Percentiles rank a stretch among this genome's conserved stretches.
Conservation (phyloP, 2,797 vertebrate genomes). For the Tiaroga cobitis region DNA sequence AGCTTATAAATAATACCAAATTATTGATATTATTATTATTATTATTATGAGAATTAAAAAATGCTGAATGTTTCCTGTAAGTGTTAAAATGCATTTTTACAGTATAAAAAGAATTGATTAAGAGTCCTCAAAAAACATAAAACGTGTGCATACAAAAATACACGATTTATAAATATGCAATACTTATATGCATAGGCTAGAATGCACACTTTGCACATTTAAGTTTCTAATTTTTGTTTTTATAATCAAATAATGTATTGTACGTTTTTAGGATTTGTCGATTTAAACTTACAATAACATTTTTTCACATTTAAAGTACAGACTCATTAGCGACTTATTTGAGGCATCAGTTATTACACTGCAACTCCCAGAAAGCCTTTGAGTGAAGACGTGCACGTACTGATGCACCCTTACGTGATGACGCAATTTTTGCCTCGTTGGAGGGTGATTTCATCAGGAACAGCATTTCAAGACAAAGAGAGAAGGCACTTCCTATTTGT, state of each 20-base stretch:
- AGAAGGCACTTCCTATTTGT: slow-evolving; percentile 14
- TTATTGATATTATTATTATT: too few relatives aligned
- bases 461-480: background rate
- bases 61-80: background rate
- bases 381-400: background rate
- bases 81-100: background rate
- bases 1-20: background rate
- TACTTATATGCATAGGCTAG: background rate
- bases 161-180: background rate
- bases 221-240: background rate
- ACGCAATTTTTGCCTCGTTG: slow-evolving; percentile 85
- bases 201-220: background rate
- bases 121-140: too few relatives aligned
- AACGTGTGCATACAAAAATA: background rate
- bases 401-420: slow-evolving; percentile 66
- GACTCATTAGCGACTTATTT: background rate
- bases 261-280: background rate
- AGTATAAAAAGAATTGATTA: background rate
- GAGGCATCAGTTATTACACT: slow-evolving; percentile 37
- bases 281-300: background rate
- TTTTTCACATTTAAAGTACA: background rate
- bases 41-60: background rate
- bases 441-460: slow-evolving; percentile 79
- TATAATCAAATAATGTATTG: background rate
- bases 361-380: slow-evolving; percentile 55